phyloP scores from a whole-genome alignment of 2,888 invertebrate species.

The Ernsta delagoae region DNA sequence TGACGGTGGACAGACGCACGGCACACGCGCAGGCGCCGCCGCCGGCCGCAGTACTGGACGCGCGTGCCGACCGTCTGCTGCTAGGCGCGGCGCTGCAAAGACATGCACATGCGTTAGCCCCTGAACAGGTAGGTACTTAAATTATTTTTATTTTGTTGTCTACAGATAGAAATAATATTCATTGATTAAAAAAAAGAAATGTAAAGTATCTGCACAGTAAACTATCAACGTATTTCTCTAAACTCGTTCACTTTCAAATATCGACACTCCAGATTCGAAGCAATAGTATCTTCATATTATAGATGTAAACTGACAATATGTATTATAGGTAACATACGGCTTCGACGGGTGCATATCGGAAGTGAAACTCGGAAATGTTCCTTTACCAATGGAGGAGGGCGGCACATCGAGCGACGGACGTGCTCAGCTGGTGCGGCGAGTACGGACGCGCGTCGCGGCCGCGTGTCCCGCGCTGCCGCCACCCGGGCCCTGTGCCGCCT shows the following conservation, averaged over 20 bases:
- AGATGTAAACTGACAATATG: no score
- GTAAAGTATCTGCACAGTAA: no score
- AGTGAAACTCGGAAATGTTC: conserved; percentile 89
- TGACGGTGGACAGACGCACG: conserved; percentile 92
- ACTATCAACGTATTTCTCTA: no score
- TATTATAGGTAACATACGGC: conserved; percentile 89
- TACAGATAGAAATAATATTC: no score
- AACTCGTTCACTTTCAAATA: no score
- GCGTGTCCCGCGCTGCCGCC: no score
- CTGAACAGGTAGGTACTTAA: conserved; percentile 66
- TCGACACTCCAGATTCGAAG: no score
- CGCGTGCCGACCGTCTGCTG: conserved; percentile 92
- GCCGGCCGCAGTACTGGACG: conserved; percentile 93
- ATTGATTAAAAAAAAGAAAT: no score
- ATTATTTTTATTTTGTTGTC: background rate
- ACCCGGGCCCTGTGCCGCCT: no score
- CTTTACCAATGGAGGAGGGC: conserved; percentile 88
- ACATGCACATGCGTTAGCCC: conserved; percentile 88
- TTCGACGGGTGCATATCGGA: conserved; percentile 97
- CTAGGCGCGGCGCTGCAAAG: conserved; percentile 93
- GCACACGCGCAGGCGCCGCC: conserved; percentile 88
- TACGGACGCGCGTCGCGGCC: conserved; percentile 64
- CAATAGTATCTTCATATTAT: no score
- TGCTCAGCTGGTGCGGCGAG: conserved; percentile 64
- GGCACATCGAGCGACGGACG: conserved; percentile 64